Evolutionary conservation across 2,113 vertebrate species (phyloP).

Genomic region (Varanus komodoensis): DNA sequence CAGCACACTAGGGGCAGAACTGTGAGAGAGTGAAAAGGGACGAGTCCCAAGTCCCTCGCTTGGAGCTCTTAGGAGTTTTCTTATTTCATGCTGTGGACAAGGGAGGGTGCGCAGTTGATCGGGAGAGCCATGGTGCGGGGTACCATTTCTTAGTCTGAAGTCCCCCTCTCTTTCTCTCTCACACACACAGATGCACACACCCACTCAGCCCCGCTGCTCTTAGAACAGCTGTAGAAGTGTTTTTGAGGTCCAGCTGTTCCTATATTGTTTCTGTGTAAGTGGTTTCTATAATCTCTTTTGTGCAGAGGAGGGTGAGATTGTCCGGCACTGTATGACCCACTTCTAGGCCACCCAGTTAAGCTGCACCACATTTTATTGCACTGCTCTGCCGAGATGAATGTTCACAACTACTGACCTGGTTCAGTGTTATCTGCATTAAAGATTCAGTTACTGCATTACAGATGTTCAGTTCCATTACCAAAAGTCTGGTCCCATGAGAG

Average conservation of each 20-base stretch:
- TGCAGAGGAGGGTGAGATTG: neutral
- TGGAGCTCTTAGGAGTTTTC: neutral
- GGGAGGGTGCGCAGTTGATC: too few relatives aligned
- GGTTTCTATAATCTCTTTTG: slow-evolving; percentile 3
- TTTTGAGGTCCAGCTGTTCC: neutral
- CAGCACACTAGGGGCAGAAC: too few relatives aligned
- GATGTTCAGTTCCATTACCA: neutral
- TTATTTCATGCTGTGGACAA: neutral
- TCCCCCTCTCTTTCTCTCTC: too few relatives aligned
- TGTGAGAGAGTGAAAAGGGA: neutral
- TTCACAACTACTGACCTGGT: slow-evolving; percentile 29
- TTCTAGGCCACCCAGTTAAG: slow-evolving; percentile 30
- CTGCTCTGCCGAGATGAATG: slow-evolving; percentile 20
- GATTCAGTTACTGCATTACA: neutral
- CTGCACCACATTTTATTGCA: slow-evolving; percentile 13
- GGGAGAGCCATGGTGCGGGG: neutral
- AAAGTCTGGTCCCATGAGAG: neutral
- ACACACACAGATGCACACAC: too few relatives aligned
- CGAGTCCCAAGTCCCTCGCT: neutral
- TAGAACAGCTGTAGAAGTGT: too few relatives aligned
- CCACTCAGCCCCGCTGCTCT: too few relatives aligned
- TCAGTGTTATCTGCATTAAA: slow-evolving; percentile 16
- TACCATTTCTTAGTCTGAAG: too few relatives aligned
- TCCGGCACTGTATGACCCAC: slow-evolving; percentile 1
- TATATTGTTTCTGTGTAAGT: neutral